phyloP scores from a whole-genome alignment of 2,113 vertebrate genomes.

The Sarotherodon lohbergeri region DNA sequence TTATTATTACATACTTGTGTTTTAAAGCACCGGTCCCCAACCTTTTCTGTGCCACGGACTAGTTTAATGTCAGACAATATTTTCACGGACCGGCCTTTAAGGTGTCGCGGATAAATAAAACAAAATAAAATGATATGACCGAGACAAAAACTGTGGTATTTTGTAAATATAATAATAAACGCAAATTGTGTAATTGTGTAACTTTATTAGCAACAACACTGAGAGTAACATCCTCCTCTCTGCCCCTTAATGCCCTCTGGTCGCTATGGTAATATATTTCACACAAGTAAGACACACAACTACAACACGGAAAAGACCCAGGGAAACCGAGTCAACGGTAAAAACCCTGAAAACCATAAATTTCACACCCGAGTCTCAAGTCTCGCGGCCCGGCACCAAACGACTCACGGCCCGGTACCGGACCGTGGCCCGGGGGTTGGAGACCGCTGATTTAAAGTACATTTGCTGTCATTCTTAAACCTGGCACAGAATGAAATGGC shows the following conservation, averaged over 20 bases:
- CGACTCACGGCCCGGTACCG: background rate
- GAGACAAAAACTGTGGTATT: background rate
- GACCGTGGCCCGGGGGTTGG: background rate
- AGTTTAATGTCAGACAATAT: background rate
- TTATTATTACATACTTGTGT: background rate
- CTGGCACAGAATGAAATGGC: accelerated
- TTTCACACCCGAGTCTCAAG: background rate
- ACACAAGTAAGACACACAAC: accelerated
- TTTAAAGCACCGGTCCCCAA: background rate
- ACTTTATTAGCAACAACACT: accelerated
- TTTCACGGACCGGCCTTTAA: background rate
- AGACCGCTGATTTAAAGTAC: background rate
- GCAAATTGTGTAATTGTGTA: background rate
- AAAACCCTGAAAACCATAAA: background rate
- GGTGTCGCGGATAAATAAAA: accelerated
- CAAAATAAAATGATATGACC: background rate
- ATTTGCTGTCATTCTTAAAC: accelerated
- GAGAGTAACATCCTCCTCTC: background rate
- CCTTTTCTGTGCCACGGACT: background rate
- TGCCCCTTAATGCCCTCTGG: background rate
- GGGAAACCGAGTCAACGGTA: background rate
- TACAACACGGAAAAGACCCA: too few relatives aligned
- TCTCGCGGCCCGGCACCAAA: background rate
- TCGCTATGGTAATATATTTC: background rate
- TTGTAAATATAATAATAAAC: background rate